Percentiles rank a stretch among this genome's conserved stretches.
Conservation (phyloP, 2,113 vertebrate genomes). For the Rissa tridactyla region DNA sequence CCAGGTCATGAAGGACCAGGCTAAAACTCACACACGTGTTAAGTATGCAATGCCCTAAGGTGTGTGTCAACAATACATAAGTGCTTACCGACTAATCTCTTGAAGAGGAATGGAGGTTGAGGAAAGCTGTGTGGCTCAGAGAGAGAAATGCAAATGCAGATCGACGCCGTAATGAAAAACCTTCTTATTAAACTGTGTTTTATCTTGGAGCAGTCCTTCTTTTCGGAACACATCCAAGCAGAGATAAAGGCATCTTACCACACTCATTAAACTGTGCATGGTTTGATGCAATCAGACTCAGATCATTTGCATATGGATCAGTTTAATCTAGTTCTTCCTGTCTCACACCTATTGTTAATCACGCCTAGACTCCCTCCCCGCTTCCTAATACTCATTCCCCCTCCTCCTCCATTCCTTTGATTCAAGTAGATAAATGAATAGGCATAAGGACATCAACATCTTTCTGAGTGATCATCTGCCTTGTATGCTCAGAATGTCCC, state of each 20-base stretch:
- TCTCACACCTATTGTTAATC: constrained; percentile 82
- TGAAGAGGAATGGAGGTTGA: constrained; percentile 12
- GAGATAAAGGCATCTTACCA: constrained; percentile 77
- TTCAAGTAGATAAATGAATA: constrained; percentile 77
- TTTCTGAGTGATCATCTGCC: constrained; percentile 71
- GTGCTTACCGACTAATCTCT: constrained; percentile 66
- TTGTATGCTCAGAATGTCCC: constrained; percentile 40
- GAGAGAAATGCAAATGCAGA: constrained; percentile 71
- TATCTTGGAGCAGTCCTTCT: constrained; percentile 73
- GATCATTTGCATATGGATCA: constrained; percentile 81
- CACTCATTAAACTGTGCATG: constrained; percentile 77
- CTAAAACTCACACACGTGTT: neutral
- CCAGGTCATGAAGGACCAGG: neutral
- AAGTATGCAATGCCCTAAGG: constrained; percentile 60
- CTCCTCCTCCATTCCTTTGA: constrained; percentile 65
- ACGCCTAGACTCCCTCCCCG: constrained; percentile 33
- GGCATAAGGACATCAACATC: constrained; percentile 72
- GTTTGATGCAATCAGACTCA: constrained; percentile 79
- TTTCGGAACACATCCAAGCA: constrained; percentile 75
- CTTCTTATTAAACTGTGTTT: constrained; percentile 78
- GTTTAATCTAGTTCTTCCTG: constrained; percentile 79
- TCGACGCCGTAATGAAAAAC: constrained; percentile 74
- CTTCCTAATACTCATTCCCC: constrained; percentile 23
- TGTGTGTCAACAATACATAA: constrained; percentile 57
- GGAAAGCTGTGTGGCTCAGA: constrained; percentile 49